Evolutionary conservation across 2,797 vertebrate species (phyloP).

Genomic region (Sebastiscus albofasciatus): DNA sequence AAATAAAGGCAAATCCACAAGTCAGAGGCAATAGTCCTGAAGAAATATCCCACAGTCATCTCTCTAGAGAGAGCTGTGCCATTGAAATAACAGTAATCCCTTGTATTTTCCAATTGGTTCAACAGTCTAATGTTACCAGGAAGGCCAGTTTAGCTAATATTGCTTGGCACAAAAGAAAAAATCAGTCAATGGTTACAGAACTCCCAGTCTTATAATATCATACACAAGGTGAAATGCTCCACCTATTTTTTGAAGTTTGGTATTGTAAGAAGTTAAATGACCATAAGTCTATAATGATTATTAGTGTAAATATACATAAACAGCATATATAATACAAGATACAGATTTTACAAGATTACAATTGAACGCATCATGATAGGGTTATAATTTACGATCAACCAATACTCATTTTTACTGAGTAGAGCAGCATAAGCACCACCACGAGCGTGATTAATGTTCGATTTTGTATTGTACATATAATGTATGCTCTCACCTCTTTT

Average conservation of each 20-base stretch:
- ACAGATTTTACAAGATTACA: no score
- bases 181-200: not conserved
- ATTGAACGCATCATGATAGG: no score
- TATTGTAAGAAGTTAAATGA: not conserved
- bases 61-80: slow-evolving; percentile 39
- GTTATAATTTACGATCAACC: no score
- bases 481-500: no score
- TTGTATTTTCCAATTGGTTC: slow-evolving; percentile 22
- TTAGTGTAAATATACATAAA: not conserved
- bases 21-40: slow-evolving; percentile 52
- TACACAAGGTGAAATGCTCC: not conserved
- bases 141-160: not conserved
- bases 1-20: slow-evolving; percentile 65
- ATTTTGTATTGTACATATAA: no score
- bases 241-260: not conserved
- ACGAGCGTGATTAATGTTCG: fast-evolving
- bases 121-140: slow-evolving; percentile 11
- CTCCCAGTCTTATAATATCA: not conserved
- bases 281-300: not conserved
- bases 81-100: slow-evolving; percentile 40
- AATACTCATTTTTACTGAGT: no score
- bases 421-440: no score
- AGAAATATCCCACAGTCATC: slow-evolving; percentile 50
- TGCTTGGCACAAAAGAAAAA: not conserved
- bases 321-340: not conserved